Evolutionary conservation across 2,888 invertebrate species (phyloP), one percentile per base, ranked within the genome.

Genomic region (Heteropelma amictum): DNA sequence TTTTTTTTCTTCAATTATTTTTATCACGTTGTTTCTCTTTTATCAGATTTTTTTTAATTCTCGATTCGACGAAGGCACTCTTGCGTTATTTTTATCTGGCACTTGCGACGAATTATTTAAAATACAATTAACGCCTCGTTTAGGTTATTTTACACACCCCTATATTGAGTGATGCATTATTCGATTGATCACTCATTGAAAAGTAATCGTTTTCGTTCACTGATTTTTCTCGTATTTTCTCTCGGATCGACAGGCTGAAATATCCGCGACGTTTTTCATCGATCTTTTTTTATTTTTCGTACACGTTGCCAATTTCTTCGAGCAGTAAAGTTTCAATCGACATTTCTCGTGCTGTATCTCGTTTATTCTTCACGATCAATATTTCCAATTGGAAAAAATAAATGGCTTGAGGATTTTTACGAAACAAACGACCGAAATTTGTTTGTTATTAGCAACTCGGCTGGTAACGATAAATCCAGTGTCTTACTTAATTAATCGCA

Each of bases 151-250:
- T n/a, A n/a, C n/a, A n/a, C n/a, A n/a, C n/a, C n/a, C n/a, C n/a
- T n/a, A n/a, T n/a, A n/a, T n/a, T n/a, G n/a, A 64, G 70, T 63
- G 73, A 10, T 58, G 73, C 63, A 69, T 65, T 65, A 64, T 65
- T 65, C 61, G 47, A 60, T 74, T 45, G 45, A 40, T 53, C n/a
- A 26, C 23, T 53, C 1, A 58, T 42, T 51, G 35, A 60, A 17
- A 12, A 33, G 38, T 28, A 8, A 19, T 28, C 23, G 28, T 30
- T 69, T 4, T 28, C 33, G 60, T 30, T 17, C n/a, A 19, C 12
- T n/a, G n/a, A n/a, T 26, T 38, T 51, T 35, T 2, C 6, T n/a
- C n/a, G n/a, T 8, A 4, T 10, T 21, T n/a, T 23, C 5, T 6
- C n/a, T 12, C 5, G 8, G 10, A 10, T 4, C 8, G 19, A 21